A percentile compares a stretch with the other conserved stretches of the same genome.
Conservation (phyloP, 2,888 invertebrate species). For the Omphaloscelis lunosa region DNA sequence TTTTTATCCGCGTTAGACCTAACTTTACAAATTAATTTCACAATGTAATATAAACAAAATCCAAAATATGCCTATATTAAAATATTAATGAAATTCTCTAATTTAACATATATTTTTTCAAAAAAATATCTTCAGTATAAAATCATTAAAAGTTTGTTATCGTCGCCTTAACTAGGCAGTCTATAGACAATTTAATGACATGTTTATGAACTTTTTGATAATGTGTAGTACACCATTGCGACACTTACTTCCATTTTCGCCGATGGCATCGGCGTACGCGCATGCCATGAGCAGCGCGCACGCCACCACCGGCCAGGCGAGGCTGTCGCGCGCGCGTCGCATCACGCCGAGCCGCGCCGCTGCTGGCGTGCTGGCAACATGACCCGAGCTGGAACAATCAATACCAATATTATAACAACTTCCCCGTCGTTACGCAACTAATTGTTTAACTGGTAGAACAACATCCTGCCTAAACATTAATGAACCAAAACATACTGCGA, state of each 20-base stretch:
- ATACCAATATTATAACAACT: constrained; percentile 43
- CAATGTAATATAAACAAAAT: too few species aligned
- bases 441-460: constrained; percentile 24
- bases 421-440: constrained; percentile 27
- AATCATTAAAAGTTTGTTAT: too few species aligned
- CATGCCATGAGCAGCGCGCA: constrained; percentile 82
- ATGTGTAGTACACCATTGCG: not conserved
- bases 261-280: constrained; percentile 75
- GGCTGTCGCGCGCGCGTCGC: constrained; percentile 79
- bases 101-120: too few species aligned
- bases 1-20: too few species aligned
- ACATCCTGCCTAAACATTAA: constrained; percentile 14
- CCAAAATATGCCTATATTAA: too few species aligned
- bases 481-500: constrained; percentile 3
- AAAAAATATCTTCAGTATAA: too few species aligned
- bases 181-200: not conserved
- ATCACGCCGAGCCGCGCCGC: constrained; percentile 82
- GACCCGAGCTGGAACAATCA: constrained; percentile 82
- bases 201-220: not conserved
- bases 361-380: constrained; percentile 79
- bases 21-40: too few species aligned
- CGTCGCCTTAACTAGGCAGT: not conserved
- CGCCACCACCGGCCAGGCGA: constrained; percentile 81
- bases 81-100: too few species aligned
- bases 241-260: constrained; percentile 80